Evolutionary conservation across 2,113 vertebrate species (phyloP), one percentile per base, ranked within the genome.

Genomic region (Stegastes partitus): DNA sequence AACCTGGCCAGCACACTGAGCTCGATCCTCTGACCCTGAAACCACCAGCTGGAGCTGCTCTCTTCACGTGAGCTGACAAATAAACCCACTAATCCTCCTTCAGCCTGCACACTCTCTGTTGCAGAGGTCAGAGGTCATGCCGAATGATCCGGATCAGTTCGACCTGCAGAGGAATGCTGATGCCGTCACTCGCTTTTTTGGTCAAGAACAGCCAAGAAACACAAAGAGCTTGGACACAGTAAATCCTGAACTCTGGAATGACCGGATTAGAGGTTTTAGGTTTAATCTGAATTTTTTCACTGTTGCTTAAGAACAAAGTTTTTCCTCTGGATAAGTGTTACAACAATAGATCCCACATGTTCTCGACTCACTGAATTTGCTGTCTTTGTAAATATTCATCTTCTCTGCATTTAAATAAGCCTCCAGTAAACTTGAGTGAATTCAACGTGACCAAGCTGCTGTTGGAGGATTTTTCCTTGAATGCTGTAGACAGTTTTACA

Each of bases 101-200:
- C n/a, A 11, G 44, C 66, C 54, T 19, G 14, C 55, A 34, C 22
- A 1, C 47, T 61, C 34, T 54, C 54, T 19, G 23, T 55, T 6
- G 51, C 61, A 49, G 63, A 7, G 84, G 68, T 77, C 74, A 68
- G 42, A 73, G 82, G 78, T 62, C 21, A 9, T 39, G 1, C 11
- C 0, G 19, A 14, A 0, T 77, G 59, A 84, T 66, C 61, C 64
- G 44, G 75, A 69, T 86, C 72, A 51, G 28, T 2, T 28, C 0
- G 9, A 70, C 22, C 79, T 45, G 58, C 42, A 23, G 21, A 1
- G 19, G 26, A 45, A 59, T 10, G 26, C 37, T 10, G 22, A 58
- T 2, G 42, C n/a, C 23, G 45, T 67, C 55, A 16, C 42, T 62
- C 68, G 26, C 18, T 0, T 62, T 76, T 65, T 65, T 31, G 15